Conservation (phyloP, 2,888 invertebrate species). For the Lasioglossum figueresi region DNA sequence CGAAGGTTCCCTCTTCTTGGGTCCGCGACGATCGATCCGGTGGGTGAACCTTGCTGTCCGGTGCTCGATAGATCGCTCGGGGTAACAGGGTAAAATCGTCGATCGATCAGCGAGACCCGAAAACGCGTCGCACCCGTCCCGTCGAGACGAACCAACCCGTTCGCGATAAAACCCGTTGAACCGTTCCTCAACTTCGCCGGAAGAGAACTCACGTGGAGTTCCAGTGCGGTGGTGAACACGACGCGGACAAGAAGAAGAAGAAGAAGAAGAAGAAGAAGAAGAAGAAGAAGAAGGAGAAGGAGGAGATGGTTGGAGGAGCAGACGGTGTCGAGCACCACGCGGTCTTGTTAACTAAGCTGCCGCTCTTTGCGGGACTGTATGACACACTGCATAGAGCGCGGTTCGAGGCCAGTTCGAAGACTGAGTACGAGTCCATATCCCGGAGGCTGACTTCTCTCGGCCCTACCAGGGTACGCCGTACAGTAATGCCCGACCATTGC, state of each 20-base stretch:
- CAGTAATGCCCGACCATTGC: slow-evolving; percentile 65
- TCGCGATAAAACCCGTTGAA: background rate
- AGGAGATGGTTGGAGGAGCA: background rate
- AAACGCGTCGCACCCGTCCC: background rate
- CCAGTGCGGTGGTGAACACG: slow-evolving; percentile 34
- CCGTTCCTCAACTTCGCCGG: slow-evolving; percentile 4
- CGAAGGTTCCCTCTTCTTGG: slow-evolving; percentile 25
- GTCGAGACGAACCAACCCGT: background rate
- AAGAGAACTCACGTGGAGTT: slow-evolving; percentile 12
- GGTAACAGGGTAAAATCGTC: background rate
- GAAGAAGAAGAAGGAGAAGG: background rate
- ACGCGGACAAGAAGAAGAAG: background rate
- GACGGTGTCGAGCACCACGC: slow-evolving; percentile 43
- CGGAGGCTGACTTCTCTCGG: slow-evolving; percentile 75
- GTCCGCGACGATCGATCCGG: background rate
- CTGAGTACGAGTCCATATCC: slow-evolving; percentile 75
- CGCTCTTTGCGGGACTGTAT: slow-evolving; percentile 56
- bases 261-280: background rate
- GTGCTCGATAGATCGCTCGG: slow-evolving; percentile 30
- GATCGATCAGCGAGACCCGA: background rate
- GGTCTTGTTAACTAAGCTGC: slow-evolving; percentile 58
- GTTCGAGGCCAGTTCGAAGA: slow-evolving; percentile 74
- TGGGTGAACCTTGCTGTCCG: slow-evolving; percentile 30
- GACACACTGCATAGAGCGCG: slow-evolving; percentile 64
- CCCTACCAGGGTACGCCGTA: slow-evolving; percentile 75